Evolutionary conservation across 2,888 invertebrate genomes (phyloP).

Genomic region (Lithophane semibrunnea): DNA sequence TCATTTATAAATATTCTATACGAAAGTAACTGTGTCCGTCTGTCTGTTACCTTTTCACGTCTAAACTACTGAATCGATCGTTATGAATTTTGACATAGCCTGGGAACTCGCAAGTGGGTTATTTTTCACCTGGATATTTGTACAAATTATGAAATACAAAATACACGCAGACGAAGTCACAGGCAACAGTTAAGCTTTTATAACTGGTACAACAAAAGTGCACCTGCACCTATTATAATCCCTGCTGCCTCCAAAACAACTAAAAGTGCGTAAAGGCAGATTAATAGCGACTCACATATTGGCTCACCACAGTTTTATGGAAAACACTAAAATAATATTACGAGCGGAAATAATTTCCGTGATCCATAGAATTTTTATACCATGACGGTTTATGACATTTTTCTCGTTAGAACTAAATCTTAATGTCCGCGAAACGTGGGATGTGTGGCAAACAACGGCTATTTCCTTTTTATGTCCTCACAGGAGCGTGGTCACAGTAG

Average conservation of each 20-base stretch:
- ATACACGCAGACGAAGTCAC: neutral
- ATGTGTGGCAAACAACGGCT: conserved; percentile 48
- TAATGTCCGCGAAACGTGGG: conserved; percentile 48
- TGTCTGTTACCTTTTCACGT: too few species aligned
- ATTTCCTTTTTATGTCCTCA: conserved; percentile 35
- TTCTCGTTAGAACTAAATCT: conserved; percentile 60
- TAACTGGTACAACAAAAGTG: neutral
- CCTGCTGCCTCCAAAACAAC: conserved; percentile 8
- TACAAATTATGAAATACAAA: neutral
- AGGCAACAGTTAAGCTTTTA: neutral
- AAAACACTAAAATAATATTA: conserved; percentile 61
- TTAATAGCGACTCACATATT: conserved; percentile 50
- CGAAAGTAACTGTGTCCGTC: too few species aligned
- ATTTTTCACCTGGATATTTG: too few species aligned
- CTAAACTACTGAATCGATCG: too few species aligned
- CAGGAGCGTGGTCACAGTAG: neutral
- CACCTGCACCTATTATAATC: neutral
- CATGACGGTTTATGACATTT: conserved; percentile 50
- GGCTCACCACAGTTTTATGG: conserved; percentile 58
- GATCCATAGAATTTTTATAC: conserved; percentile 64
- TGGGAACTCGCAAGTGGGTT: too few species aligned
- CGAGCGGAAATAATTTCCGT: conserved; percentile 60
- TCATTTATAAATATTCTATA: too few species aligned
- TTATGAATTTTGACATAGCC: too few species aligned
- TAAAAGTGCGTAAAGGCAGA: conserved; percentile 39